Conservation (phyloP, 2,888 invertebrate genomes). For the Apantesis nais region DNA sequence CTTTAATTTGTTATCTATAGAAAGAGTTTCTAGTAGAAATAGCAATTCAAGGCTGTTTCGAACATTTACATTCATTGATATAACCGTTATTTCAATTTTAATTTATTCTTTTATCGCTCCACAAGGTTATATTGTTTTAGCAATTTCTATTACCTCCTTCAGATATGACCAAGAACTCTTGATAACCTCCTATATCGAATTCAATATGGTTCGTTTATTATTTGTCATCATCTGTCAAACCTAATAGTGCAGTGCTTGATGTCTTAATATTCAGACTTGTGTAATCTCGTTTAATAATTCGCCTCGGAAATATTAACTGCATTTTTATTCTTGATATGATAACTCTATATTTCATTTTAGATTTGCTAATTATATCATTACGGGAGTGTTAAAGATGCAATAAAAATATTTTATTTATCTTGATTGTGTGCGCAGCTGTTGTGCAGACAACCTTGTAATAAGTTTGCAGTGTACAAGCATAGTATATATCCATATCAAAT, state of each 20-base stretch:
- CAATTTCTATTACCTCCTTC: constrained; percentile 41
- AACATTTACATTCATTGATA: constrained; percentile 24
- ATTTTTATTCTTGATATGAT: neutral
- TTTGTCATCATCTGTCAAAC: constrained; percentile 20
- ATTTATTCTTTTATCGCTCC: constrained; percentile 39
- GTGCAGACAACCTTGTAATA: constrained; percentile 24
- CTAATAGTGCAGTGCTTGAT: constrained; percentile 19
- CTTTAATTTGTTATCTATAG: neutral
- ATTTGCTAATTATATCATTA: neutral
- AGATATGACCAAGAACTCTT: constrained; percentile 57
- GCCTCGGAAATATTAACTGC: neutral
- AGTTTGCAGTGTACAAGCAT: constrained; percentile 25
- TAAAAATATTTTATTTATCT: constrained; percentile 6
- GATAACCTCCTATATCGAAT: constrained; percentile 64
- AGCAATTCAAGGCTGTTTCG: constrained; percentile 21
- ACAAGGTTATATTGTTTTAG: constrained; percentile 54
- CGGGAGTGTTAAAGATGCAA: constrained; percentile 1
- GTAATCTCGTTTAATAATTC: neutral
- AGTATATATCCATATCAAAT: constrained; percentile 35
- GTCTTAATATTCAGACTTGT: constrained; percentile 12
- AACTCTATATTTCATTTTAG: constrained; percentile 4
- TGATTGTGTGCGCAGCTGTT: constrained; percentile 1
- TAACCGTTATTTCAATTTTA: constrained; percentile 28
- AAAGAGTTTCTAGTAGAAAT: constrained; percentile 9
- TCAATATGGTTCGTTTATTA: constrained; percentile 44